phyloP scores from a whole-genome alignment of 2,113 vertebrate genomes.

The Amblyopsis rosae region DNA sequence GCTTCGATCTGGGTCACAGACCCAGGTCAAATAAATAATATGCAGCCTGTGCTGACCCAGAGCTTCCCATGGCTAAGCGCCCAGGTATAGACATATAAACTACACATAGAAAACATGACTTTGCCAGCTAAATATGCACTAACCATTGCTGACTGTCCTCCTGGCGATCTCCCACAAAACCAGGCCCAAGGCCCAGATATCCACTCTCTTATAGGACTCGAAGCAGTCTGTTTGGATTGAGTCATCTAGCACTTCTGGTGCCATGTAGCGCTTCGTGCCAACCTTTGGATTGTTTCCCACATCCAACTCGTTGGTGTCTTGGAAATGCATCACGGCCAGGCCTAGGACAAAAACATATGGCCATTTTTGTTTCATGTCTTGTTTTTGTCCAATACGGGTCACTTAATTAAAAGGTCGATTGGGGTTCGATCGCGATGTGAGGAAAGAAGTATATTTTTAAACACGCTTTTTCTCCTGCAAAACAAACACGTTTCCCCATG shows the following conservation, averaged over 20 bases:
- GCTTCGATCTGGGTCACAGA: too few relatives aligned
- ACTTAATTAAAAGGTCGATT: not conserved
- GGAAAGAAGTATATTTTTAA: slow-evolving; percentile 9
- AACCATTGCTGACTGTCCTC: slow-evolving; percentile 96
- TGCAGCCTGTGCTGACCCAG: too few relatives aligned
- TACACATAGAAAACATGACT: not conserved
- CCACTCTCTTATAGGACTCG: slow-evolving; percentile 95
- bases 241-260: slow-evolving; percentile 94
- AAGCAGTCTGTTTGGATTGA: slow-evolving; percentile 96
- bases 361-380: not conserved
- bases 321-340: slow-evolving; percentile 98
- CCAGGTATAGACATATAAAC: not conserved
- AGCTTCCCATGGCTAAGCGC: too few relatives aligned
- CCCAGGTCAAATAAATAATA: too few relatives aligned
- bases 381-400: not conserved
- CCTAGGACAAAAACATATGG: slow-evolving; percentile 71
- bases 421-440: not conserved
- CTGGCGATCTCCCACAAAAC: slow-evolving; percentile 96
- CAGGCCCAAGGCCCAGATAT: slow-evolving; percentile 98
- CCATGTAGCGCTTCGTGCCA: slow-evolving; percentile 99
- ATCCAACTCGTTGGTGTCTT: slow-evolving; percentile 95
- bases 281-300: slow-evolving; percentile 98
- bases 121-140: slow-evolving; percentile 46
- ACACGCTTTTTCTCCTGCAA: not conserved
- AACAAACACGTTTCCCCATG: slow-evolving; percentile 20